Evolutionary conservation across 2,113 vertebrate genomes (phyloP).

Genomic region (Pangasianodon gigas): DNA sequence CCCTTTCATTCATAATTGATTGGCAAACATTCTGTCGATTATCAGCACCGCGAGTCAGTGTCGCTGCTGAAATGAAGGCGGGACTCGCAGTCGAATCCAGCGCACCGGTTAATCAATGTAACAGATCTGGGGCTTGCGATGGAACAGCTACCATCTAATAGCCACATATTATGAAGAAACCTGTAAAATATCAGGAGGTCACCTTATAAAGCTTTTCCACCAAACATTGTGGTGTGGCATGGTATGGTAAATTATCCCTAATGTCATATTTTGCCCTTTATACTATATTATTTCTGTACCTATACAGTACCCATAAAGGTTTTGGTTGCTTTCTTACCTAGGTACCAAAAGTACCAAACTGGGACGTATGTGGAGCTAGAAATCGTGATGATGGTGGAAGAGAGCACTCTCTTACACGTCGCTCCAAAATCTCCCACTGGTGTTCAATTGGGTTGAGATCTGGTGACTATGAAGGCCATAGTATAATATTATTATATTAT

Average conservation of each 20-base stretch:
- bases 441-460: neutral
- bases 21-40: conserved; percentile 51
- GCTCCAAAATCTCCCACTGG: neutral
- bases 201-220: neutral
- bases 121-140: neutral
- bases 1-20: conserved; percentile 57
- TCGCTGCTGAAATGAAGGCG: neutral
- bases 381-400: neutral
- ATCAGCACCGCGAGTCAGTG: conserved; percentile 18
- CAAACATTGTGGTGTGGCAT: neutral
- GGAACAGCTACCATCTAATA: neutral
- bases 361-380: neutral
- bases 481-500: neutral
- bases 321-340: neutral
- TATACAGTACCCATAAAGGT: neutral
- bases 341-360: neutral
- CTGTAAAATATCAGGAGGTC: neutral
- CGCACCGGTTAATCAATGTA: neutral
- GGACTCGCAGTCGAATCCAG: neutral
- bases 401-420: neutral
- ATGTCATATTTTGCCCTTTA: neutral
- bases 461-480: neutral
- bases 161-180: neutral
- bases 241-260: neutral
- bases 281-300: neutral